These are phyloP conservation scores for Lasiurus cinereus DNA, from an alignment of 2,113 vertebrate species.

Conservation along the genomic window DNA sequence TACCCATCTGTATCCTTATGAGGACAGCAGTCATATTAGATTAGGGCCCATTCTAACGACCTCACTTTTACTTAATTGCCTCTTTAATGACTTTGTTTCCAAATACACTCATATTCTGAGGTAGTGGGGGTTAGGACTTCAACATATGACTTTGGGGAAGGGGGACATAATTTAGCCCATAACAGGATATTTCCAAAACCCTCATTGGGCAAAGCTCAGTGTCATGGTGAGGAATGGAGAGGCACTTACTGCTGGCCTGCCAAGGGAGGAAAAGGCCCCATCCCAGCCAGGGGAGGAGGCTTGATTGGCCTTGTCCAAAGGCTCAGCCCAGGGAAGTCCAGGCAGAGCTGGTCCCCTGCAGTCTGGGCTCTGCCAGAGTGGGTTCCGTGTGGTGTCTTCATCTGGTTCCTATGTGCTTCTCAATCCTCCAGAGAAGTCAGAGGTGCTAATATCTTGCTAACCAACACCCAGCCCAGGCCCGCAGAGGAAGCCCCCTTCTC, in stretches of 20 bases:
- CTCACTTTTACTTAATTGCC: neutral
- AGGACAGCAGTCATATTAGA: neutral
- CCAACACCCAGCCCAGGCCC: neutral
- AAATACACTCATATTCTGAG: neutral
- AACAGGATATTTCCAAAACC: neutral
- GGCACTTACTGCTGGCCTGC: neutral
- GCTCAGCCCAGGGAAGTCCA: neutral
- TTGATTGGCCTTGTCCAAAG: neutral
- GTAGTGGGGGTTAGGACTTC: neutral
- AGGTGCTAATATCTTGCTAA: neutral
- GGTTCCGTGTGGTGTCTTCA: neutral
- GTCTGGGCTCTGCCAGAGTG: neutral
- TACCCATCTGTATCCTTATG: neutral
- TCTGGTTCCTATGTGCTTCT: neutral
- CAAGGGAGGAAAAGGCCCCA: neutral
- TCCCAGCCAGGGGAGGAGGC: neutral
- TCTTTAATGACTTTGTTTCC: constrained; percentile 39
- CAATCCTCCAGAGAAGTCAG: neutral
- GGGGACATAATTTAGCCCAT: neutral
- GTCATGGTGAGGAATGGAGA: neutral
- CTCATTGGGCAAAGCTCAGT: neutral
- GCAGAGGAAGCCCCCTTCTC: neutral
- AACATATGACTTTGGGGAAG: neutral
- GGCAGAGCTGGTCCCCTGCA: neutral
- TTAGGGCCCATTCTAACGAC: neutral